Evolutionary conservation across 2,888 invertebrate species (phyloP).

Genomic region (Oscheius sp.): DNA sequence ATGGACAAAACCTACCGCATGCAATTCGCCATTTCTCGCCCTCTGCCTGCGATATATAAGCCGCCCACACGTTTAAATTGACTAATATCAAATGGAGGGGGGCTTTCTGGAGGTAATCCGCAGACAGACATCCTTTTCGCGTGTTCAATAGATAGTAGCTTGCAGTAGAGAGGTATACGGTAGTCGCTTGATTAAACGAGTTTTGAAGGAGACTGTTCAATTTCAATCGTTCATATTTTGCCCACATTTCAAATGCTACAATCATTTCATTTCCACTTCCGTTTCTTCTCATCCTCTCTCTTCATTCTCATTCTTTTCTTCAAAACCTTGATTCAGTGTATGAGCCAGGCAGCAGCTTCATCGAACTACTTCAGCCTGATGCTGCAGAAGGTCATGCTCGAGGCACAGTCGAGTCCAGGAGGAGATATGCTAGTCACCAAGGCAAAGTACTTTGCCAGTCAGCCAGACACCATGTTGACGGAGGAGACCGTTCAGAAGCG

Average conservation of each 20-base stretch:
- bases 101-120: no score
- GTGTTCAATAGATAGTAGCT: neutral
- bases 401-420: slow-evolving; percentile 4
- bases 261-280: neutral
- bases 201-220: no score
- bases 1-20: neutral
- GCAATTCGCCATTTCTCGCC: neutral
- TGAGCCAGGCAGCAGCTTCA: slow-evolving; percentile 5
- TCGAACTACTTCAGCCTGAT: slow-evolving; percentile 12
- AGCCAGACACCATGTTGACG: neutral
- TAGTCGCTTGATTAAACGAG: neutral
- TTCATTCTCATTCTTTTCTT: neutral
- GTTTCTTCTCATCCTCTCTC: slow-evolving; percentile 8
- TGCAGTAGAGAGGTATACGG: neutral
- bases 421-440: neutral
- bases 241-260: no score
- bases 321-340: neutral
- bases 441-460: neutral
- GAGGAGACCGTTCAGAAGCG: slow-evolving; percentile 5
- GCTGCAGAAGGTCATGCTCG: slow-evolving; percentile 24
- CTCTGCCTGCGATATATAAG: no score
- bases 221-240: no score
- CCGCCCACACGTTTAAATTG: no score
- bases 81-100: no score
- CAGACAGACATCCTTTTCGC: neutral